Percentiles rank a stretch among this genome's conserved stretches.
phyloP scores from a whole-genome alignment of 2,113 vertebrate species.

The Orientallactaga bullata region DNA sequence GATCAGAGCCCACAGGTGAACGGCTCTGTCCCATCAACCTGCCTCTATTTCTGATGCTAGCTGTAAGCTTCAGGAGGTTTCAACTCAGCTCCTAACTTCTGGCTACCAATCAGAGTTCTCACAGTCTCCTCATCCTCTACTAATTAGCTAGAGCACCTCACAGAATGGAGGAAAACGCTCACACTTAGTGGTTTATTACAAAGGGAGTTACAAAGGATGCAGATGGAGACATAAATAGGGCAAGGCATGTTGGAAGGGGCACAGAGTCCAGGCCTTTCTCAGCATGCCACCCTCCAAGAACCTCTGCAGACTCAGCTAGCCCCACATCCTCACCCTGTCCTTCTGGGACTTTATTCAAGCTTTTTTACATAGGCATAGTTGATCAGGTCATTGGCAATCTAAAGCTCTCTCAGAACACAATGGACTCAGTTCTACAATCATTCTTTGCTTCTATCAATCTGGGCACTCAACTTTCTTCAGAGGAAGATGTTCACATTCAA shows the following conservation, averaged over 20 bases:
- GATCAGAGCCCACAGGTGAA: background rate
- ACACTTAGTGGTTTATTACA: background rate
- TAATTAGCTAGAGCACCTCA: background rate
- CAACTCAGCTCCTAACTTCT: background rate
- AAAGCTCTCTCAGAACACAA: too few relatives aligned
- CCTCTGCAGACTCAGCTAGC: background rate
- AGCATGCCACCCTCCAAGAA: background rate
- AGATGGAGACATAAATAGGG: background rate
- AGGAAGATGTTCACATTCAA: too few relatives aligned
- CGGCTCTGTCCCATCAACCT: background rate
- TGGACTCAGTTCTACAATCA: too few relatives aligned
- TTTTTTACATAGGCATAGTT: background rate
- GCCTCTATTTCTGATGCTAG: background rate
- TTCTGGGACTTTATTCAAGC: background rate
- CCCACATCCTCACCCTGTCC: background rate
- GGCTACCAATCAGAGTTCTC: background rate
- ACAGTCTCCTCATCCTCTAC: background rate
- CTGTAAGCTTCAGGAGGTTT: background rate
- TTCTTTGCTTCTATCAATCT: too few relatives aligned
- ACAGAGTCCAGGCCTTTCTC: background rate
- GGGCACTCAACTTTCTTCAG: too few relatives aligned
- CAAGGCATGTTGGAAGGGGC: background rate
- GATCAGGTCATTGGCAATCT: too few relatives aligned
- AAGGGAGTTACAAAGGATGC: background rate
- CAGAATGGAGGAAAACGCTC: background rate